Evolutionary conservation across 2,113 vertebrate species (phyloP).

Genomic region (Eubucco bourcierii): DNA sequence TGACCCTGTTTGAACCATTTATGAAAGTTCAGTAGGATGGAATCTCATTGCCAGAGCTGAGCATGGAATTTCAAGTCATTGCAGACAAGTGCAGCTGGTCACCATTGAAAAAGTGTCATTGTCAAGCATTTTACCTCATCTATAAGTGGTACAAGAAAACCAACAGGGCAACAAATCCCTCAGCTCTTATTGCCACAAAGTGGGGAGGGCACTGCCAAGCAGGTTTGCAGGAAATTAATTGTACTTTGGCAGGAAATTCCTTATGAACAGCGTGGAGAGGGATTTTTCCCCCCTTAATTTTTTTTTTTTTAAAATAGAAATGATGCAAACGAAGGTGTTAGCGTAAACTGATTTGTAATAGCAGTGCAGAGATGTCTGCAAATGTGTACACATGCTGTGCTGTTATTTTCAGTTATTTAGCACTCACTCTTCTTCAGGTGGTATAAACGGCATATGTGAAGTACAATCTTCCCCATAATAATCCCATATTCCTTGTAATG

Average conservation of each 20-base stretch:
- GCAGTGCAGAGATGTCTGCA: background rate
- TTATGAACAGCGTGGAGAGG: background rate
- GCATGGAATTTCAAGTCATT: conserved; percentile 20
- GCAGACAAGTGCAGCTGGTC: background rate
- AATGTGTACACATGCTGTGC: background rate
- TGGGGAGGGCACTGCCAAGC: background rate
- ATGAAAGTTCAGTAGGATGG: background rate
- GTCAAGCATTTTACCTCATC: conserved; percentile 11
- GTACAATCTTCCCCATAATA: background rate
- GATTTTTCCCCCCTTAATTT: background rate
- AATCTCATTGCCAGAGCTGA: background rate
- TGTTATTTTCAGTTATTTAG: conserved; percentile 1
- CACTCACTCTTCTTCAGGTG: background rate
- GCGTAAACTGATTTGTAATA: background rate
- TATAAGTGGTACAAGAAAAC: background rate
- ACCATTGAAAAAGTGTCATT: background rate
- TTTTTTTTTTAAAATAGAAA: background rate
- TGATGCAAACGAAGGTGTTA: background rate
- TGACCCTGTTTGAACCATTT: background rate
- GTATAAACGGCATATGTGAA: background rate
- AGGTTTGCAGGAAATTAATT: conserved; percentile 20
- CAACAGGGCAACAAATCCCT: background rate
- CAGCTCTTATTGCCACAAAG: rapidly evolving
- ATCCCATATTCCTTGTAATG: background rate
- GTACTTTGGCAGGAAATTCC: background rate